A percentile compares a stretch with the other conserved stretches of the same genome.
Evolutionary conservation across 2,113 vertebrate species (phyloP).

Genomic region (Sprattus sprattus): DNA sequence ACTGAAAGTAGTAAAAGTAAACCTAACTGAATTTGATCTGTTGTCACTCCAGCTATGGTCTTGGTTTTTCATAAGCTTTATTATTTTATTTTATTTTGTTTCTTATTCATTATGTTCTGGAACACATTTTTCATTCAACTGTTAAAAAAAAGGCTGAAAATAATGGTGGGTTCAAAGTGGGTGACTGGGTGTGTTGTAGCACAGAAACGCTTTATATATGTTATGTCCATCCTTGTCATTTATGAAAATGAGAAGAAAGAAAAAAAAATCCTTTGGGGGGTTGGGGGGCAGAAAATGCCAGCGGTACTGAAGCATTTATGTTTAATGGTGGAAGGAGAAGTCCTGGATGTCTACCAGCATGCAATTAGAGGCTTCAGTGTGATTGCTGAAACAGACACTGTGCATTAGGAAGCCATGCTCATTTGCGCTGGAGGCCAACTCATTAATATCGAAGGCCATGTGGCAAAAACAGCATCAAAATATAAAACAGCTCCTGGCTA

Average conservation of each 20-base stretch:
- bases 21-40: too few species aligned
- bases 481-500: slow-evolving; percentile 46
- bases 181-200: too few species aligned
- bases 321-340: slow-evolving; percentile 4
- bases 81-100: too few species aligned
- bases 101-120: too few species aligned
- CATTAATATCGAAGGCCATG: slow-evolving; percentile 41
- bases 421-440: slow-evolving; percentile 40
- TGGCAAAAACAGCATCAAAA: slow-evolving; percentile 37
- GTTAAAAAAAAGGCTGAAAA: too few species aligned
- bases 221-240: not conserved
- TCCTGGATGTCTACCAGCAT: slow-evolving; percentile 29
- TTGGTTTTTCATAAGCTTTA: too few species aligned
- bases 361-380: slow-evolving; percentile 23
- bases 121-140: too few species aligned
- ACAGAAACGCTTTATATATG: too few species aligned
- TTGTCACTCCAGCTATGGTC: too few species aligned
- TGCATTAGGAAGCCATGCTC: slow-evolving; percentile 42
- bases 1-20: too few species aligned
- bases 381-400: slow-evolving; percentile 36
- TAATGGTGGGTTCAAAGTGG: too few species aligned
- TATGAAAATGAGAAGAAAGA: not conserved
- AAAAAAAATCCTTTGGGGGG: not conserved
- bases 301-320: not conserved
- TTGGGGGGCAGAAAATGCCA: not conserved